Base-by-base conservation (phyloP, 2,888 invertebrate genomes). In the Calliphora vomitoria region DNA sequence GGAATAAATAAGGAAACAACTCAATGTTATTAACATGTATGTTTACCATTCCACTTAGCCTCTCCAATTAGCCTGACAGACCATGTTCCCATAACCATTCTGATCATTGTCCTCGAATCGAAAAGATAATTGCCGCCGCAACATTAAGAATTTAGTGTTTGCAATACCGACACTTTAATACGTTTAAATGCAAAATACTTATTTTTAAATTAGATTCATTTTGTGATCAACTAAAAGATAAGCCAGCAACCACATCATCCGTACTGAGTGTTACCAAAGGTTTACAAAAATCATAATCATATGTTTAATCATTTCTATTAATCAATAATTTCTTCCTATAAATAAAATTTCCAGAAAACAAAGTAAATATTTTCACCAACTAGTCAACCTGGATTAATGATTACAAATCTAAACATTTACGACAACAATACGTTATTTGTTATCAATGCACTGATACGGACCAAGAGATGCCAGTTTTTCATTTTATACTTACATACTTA, bases 121-220 rank as follows among this genome's bases (percentile, higher is more conserved):
- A 89, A 90, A 92, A 80, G 92, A 92, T 89, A 90, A 90, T 88
- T 92, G 92, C 13, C 92, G 89, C n/a, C 92, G 92, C 82, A 92
- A 88, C 90, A 90, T 91, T 81, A 31, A 58, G 31, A 53, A 62
- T 31, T 55, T 18, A 8, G 20, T 60, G 25, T 38, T 35, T 58
- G 8, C 69, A 69, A 76, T 50, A 68, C 38, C 60, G 20, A 68
- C 44, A 38, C 20, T 31, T 68, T 66, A 18, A 8, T 18, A 66
- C 81, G 15, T 75, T 58, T 82, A 75, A 82, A 47, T 68, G 71
- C 44, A 41, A 81, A 72, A 31, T 64, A 38, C 3, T 35, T 4
- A 35, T 6, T 44, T 8, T 38, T 8, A 80, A 79, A 68, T 5
- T 60, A 15, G 0, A 80, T 20, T 60, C n/a, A 15, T 60, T 60